Percentiles rank a stretch among this genome's conserved stretches.
Evolutionary conservation across 2,113 vertebrate species (phyloP).

Genomic region (Poeciliopsis occidentalis): DNA sequence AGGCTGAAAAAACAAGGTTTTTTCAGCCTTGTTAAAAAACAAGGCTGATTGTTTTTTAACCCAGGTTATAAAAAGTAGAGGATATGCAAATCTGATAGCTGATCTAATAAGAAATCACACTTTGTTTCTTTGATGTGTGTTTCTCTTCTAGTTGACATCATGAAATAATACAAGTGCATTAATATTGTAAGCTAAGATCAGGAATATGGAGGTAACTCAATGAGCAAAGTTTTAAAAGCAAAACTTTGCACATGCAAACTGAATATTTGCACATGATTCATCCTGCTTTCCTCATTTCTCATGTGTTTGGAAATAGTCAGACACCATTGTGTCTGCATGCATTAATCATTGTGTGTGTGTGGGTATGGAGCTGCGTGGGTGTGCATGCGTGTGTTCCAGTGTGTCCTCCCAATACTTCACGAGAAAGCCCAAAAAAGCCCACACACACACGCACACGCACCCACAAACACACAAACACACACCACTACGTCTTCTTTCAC

Average conservation of each 20-base stretch:
- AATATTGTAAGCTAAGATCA: background rate
- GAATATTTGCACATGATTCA: constrained; percentile 67
- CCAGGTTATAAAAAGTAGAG: constrained; percentile 9
- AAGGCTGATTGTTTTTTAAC: constrained; percentile 37
- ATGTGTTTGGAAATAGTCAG: constrained; percentile 61
- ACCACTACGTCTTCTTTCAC: too few relatives aligned
- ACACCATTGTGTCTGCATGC: constrained; percentile 61
- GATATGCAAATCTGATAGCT: constrained; percentile 21
- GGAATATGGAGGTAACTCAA: background rate
- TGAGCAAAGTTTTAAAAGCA: background rate
- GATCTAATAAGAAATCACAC: background rate
- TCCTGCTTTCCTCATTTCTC: constrained; percentile 54
- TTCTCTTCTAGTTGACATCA: constrained; percentile 11
- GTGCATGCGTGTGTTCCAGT: constrained; percentile 13
- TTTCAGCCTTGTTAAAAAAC: too few relatives aligned
- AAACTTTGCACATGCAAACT: constrained; percentile 10
- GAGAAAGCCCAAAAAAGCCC: background rate
- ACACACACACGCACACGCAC: constrained; percentile 38
- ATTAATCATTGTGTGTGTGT: background rate
- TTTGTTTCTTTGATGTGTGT: constrained; percentile 9
- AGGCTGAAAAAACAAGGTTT: too few relatives aligned
- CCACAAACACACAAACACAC: constrained; percentile 30
- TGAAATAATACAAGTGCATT: constrained; percentile 5
- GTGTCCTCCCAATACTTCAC: constrained; percentile 40
- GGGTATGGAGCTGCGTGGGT: constrained; percentile 1